Percentiles rank a stretch among this genome's conserved stretches.
These are phyloP conservation scores for Drosophila pandora DNA, from an alignment of 1,140 invertebrate species.

Conservation along the genomic window DNA sequence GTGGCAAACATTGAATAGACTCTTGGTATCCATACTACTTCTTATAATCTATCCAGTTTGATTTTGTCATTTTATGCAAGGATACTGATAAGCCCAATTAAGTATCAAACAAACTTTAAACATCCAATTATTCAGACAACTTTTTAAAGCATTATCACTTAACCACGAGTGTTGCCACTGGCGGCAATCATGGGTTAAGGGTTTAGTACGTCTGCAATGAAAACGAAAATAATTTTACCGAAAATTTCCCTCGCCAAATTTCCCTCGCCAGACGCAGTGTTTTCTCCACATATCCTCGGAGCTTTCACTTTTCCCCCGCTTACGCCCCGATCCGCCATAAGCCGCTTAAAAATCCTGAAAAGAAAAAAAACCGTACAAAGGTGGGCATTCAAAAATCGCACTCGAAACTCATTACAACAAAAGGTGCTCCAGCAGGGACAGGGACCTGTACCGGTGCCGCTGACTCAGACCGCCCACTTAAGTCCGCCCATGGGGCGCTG, in stretches of 20 bases:
- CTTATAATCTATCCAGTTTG: no score
- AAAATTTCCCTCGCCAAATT: slow-evolving; percentile 44
- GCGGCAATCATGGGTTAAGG: slow-evolving; percentile 19
- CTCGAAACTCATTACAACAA: slow-evolving; percentile 81
- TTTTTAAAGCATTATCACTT: not conserved
- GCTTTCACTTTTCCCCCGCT: slow-evolving; percentile 1
- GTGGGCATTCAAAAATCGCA: slow-evolving; percentile 66
- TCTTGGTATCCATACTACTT: not conserved
- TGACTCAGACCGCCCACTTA: slow-evolving; percentile 60
- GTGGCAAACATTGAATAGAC: not conserved
- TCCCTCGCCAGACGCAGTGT: slow-evolving; percentile 27
- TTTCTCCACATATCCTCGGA: not conserved
- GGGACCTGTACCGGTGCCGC: slow-evolving; percentile 10
- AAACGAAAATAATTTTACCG: slow-evolving; percentile 51
- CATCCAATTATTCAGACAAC: slow-evolving; percentile 1
- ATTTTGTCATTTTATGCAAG: no score
- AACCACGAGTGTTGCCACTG: not conserved
- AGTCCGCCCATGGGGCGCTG: slow-evolving; percentile 55
- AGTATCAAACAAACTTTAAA: slow-evolving; percentile 5
- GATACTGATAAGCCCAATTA: no score
- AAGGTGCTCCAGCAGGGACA: slow-evolving; percentile 73
- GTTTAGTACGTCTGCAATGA: slow-evolving; percentile 41
- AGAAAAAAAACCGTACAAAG: slow-evolving; percentile 23
- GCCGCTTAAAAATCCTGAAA: slow-evolving; percentile 61
- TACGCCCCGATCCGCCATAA: slow-evolving; percentile 37